Percentiles rank a stretch among this genome's conserved stretches.
These are phyloP conservation scores for Rhynchotus rufescens DNA, from an alignment of 2,797 vertebrate genomes.

Conservation along the genomic window DNA sequence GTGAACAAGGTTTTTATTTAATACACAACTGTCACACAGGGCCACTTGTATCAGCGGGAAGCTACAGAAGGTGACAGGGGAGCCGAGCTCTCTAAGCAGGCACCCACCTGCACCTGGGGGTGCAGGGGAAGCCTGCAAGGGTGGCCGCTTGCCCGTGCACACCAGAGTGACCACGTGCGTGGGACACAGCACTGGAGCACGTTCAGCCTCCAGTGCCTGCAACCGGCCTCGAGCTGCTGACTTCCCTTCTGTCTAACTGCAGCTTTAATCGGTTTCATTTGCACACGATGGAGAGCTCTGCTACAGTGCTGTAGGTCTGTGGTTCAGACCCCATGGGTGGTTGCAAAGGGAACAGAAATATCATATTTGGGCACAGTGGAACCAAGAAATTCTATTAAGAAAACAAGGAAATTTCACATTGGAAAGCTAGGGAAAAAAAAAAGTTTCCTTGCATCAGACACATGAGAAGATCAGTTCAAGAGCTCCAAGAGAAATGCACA, in stretches of 20 bases:
- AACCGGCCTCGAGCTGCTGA: background rate
- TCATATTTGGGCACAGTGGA: background rate
- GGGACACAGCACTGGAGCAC: rapidly evolving
- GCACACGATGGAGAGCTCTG: background rate
- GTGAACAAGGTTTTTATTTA: background rate
- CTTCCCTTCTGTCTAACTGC: constrained; percentile 7
- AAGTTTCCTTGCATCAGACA: background rate
- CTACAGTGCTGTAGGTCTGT: constrained; percentile 60
- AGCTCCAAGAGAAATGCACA: background rate
- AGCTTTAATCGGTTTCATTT: constrained; percentile 1
- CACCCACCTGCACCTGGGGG: background rate
- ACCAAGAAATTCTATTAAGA: constrained; percentile 13
- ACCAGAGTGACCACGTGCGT: background rate
- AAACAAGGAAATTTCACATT: constrained; percentile 38
- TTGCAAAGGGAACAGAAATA: constrained; percentile 44
- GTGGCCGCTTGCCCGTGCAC: background rate
- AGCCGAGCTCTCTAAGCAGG: background rate
- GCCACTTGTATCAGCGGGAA: background rate
- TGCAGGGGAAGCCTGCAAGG: background rate
- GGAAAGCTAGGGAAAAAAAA: background rate
- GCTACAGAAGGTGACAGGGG: background rate
- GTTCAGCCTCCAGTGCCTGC: background rate
- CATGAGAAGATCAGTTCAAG: background rate
- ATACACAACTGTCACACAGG: background rate
- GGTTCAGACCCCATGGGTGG: constrained; percentile 1